Evolutionary conservation across 1,140 invertebrate species (phyloP).

Genomic region (Tetramorium simillimum): DNA sequence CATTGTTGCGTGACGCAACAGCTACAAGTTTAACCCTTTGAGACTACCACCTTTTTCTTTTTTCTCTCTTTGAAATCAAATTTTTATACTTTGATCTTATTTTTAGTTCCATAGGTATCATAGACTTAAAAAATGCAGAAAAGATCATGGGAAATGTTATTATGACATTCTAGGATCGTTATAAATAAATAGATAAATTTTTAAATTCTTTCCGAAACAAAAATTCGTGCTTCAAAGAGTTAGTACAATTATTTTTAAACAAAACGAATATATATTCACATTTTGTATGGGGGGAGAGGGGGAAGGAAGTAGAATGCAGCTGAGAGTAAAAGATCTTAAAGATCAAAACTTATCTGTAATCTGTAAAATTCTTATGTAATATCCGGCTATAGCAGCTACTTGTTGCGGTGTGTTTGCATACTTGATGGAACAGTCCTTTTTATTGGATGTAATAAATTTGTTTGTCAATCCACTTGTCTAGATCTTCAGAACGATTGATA

Average conservation of each 20-base stretch:
- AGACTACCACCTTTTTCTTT: too few relatives aligned
- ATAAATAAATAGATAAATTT: too few relatives aligned
- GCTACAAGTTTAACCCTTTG: too few relatives aligned
- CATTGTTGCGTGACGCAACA: neutral
- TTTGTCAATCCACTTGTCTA: neutral
- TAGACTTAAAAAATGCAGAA: too few relatives aligned
- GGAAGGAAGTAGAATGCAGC: neutral
- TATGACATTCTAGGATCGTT: too few relatives aligned
- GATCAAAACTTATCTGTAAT: neutral
- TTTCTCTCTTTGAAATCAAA: too few relatives aligned
- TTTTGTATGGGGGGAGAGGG: neutral
- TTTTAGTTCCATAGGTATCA: too few relatives aligned
- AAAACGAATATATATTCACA: neutral
- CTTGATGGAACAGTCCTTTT: neutral
- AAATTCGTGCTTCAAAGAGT: too few relatives aligned
- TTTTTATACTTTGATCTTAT: too few relatives aligned
- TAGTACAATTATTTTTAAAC: too few relatives aligned
- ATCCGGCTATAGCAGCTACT: neutral
- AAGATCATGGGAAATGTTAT: too few relatives aligned
- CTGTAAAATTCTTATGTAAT: neutral
- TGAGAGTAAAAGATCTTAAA: neutral
- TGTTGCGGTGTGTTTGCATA: neutral
- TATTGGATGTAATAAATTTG: constrained; percentile 3
- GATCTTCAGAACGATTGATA: neutral
- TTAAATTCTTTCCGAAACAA: too few relatives aligned